Evolutionary conservation across 2,797 vertebrate species (phyloP).

Genomic region (Gambusia yucatana): DNA sequence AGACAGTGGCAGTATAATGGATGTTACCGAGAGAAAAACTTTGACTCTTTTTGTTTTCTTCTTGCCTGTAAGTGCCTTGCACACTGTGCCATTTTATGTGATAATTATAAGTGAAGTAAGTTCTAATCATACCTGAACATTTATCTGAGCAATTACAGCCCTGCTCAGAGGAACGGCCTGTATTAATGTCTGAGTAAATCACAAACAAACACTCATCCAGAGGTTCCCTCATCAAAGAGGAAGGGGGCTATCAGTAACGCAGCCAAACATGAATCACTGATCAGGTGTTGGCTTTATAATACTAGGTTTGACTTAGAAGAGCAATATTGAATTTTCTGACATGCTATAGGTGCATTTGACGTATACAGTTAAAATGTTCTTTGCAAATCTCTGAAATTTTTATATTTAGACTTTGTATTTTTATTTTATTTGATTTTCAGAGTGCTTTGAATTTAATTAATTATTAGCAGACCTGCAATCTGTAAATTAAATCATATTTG

Average conservation of each 20-base stretch:
- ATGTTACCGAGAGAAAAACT: background rate
- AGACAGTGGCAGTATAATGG: background rate
- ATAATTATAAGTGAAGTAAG: background rate
- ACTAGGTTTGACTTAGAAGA: background rate
- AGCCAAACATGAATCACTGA: background rate
- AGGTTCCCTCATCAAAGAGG: background rate
- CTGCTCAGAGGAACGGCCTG: background rate
- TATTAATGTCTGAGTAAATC: background rate
- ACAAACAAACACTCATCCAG: background rate
- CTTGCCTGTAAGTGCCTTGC: background rate
- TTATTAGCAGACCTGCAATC: background rate
- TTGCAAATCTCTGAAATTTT: background rate
- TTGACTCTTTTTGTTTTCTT: background rate
- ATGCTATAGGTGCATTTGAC: background rate
- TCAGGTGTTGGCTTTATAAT: background rate
- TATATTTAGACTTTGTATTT: background rate
- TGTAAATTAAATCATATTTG: slow-evolving; percentile 37
- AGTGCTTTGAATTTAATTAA: background rate
- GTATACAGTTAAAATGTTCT: background rate
- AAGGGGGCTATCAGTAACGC: background rate
- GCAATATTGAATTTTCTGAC: background rate
- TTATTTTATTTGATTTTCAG: background rate
- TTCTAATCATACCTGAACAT: background rate
- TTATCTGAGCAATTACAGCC: background rate
- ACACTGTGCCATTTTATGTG: background rate